Conservation (phyloP, 2,113 vertebrate genomes). For the Gavialis gangeticus region DNA sequence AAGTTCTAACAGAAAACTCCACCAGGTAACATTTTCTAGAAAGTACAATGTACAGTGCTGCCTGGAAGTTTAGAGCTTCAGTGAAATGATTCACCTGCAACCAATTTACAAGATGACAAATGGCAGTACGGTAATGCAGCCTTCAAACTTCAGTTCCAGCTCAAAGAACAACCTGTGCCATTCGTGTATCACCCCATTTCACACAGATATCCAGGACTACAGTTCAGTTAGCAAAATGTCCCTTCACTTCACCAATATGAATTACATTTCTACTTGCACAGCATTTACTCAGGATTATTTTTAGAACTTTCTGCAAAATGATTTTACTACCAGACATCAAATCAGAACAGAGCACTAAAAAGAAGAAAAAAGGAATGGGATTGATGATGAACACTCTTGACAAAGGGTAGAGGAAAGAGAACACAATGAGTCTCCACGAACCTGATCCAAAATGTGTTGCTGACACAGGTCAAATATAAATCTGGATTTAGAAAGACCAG, state of each 20-base stretch:
- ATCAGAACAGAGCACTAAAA: not conserved
- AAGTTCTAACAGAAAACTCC: not conserved
- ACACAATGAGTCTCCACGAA: not conserved
- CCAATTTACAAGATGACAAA: not conserved
- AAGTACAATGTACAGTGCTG: not conserved
- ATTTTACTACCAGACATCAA: slow-evolving; percentile 23
- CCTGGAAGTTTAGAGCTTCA: not conserved
- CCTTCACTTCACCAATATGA: not conserved
- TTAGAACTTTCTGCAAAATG: slow-evolving; percentile 50
- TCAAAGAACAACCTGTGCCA: not conserved
- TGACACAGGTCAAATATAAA: not conserved
- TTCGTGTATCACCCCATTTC: not conserved
- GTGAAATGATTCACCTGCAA: not conserved
- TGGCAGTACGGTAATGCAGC: not conserved
- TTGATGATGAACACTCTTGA: not conserved
- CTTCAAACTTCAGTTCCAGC: not conserved
- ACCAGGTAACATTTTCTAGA: not conserved
- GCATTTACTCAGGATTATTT: slow-evolving; percentile 28
- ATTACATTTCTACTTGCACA: slow-evolving; percentile 30
- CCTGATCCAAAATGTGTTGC: not conserved
- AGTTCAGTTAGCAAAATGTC: not conserved
- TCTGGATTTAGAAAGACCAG: not conserved
- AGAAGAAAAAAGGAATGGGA: not conserved
- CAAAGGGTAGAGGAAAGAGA: not conserved
- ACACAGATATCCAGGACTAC: not conserved